These are phyloP conservation scores for Canis aureus DNA, from an alignment of 2,113 vertebrate genomes.

Conservation along the genomic window DNA sequence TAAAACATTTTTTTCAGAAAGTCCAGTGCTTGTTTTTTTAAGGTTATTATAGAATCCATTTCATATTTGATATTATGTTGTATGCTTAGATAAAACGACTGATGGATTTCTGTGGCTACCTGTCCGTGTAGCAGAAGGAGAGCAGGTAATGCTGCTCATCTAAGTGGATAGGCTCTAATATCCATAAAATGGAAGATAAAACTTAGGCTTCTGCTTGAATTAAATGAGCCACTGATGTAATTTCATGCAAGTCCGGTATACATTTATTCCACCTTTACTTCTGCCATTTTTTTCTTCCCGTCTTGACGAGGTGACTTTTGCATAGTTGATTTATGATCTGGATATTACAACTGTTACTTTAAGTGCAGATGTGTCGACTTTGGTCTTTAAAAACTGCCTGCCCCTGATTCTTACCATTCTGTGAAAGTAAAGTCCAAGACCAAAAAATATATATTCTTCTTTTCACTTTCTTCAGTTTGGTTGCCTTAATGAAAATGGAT, in stretches of 20 bases:
- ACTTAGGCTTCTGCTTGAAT: conserved; percentile 62
- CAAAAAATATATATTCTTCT: not conserved
- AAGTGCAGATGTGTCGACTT: conserved; percentile 11
- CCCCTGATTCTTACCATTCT: not conserved
- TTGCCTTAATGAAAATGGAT: not conserved
- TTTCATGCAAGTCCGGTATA: conserved; percentile 15
- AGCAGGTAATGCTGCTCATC: not conserved
- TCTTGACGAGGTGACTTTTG: conserved; percentile 43
- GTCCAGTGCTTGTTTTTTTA: conserved; percentile 4
- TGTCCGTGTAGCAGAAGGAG: not conserved
- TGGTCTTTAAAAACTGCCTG: conserved; percentile 1
- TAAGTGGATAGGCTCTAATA: conserved; percentile 48
- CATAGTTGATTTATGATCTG: conserved; percentile 4
- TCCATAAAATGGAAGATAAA: conserved; percentile 71
- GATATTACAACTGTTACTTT: not conserved
- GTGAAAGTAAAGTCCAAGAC: conserved; percentile 30
- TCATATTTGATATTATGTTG: not conserved
- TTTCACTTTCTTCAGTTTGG: conserved; percentile 17
- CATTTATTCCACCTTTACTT: conserved; percentile 46
- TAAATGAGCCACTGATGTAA: conserved; percentile 66
- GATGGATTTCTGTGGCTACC: not conserved
- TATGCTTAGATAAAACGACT: not conserved
- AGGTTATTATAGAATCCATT: conserved; percentile 44
- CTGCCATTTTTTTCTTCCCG: not conserved
- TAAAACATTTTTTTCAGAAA: not conserved